phyloP scores from a whole-genome alignment of 2,888 invertebrate species.

The Caenorhabditis angaria region DNA sequence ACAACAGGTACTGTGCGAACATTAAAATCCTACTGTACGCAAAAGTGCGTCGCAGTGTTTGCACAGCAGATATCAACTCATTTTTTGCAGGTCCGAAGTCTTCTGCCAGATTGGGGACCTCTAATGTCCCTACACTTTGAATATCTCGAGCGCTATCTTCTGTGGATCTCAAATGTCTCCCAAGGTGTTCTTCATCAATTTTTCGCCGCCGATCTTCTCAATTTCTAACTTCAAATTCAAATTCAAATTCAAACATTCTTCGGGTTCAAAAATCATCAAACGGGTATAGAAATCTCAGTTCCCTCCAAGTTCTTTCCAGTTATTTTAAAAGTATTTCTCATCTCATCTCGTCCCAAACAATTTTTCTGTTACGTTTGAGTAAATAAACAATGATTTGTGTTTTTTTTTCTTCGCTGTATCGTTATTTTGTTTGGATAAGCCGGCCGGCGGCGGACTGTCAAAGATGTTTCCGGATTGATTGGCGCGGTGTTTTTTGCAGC shows the following conservation, averaged over 20 bases:
- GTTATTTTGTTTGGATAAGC: slow-evolving; percentile 1
- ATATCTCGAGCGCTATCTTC: slow-evolving; percentile 60
- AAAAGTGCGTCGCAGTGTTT: too few species aligned
- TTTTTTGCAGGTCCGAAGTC: slow-evolving; percentile 45
- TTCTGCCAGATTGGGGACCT: slow-evolving; percentile 64
- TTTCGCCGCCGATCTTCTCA: slow-evolving; percentile 39
- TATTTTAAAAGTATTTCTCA: too few species aligned
- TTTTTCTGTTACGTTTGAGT: too few species aligned
- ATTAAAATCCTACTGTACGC: too few species aligned
- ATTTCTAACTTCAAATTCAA: slow-evolving; percentile 11
- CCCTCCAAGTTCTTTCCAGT: too few species aligned
- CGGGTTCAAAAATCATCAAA: too few species aligned
- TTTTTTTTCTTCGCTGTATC: neutral
- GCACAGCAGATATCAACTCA: too few species aligned
- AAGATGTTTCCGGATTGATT: neutral
- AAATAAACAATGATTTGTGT: too few species aligned
- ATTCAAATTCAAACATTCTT: too few species aligned
- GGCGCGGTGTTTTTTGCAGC: neutral
- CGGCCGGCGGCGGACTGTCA: neutral
- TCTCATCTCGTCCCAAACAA: too few species aligned
- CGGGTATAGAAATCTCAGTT: too few species aligned
- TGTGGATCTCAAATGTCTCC: slow-evolving; percentile 54
- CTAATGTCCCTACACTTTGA: slow-evolving; percentile 61
- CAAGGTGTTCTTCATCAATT: slow-evolving; percentile 48
- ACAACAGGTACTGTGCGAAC: too few species aligned